Conservation (phyloP, 2,888 invertebrate species). For the Drosophila anomalipes region DNA sequence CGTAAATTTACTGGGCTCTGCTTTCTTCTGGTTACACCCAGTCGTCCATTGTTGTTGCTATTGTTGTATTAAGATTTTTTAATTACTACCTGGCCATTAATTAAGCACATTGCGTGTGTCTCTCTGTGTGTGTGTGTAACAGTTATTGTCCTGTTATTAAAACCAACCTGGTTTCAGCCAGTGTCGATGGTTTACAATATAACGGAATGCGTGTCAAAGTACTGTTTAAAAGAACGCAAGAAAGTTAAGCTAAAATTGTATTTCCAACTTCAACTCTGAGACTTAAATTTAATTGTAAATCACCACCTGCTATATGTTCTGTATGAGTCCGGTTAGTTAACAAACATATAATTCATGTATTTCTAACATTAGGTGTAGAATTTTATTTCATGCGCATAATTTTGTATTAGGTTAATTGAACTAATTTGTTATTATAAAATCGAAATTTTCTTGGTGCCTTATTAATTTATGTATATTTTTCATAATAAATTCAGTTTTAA, state of each 20-base stretch:
- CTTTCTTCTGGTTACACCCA: slow-evolving; percentile 49
- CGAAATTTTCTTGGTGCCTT: neutral
- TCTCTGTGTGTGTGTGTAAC: slow-evolving; percentile 6
- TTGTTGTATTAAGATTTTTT: slow-evolving; percentile 50
- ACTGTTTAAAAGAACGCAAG: slow-evolving; percentile 6
- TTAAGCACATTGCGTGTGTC: slow-evolving; percentile 31
- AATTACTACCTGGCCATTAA: slow-evolving; percentile 55
- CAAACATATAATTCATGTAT: neutral
- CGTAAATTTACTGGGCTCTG: slow-evolving; percentile 27
- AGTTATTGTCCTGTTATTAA: slow-evolving; percentile 18
- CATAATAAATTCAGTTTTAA: neutral
- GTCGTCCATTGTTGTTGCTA: slow-evolving; percentile 31
- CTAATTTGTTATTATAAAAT: neutral
- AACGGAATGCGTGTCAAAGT: slow-evolving; percentile 30
- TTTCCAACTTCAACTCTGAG: neutral
- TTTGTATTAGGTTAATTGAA: neutral
- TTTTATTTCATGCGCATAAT: neutral
- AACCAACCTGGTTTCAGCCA: slow-evolving; percentile 19
- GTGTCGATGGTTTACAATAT: slow-evolving; percentile 5
- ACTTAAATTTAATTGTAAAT: slow-evolving; percentile 7
- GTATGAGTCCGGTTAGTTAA: neutral
- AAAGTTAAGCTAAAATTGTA: slow-evolving; percentile 17
- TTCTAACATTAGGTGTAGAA: neutral
- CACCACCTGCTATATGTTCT: neutral
- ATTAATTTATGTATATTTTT: neutral